Evolutionary conservation across 2,888 invertebrate genomes (phyloP), one percentile per base, ranked within the genome.

Genomic region (Drosophila nr. fundita): DNA sequence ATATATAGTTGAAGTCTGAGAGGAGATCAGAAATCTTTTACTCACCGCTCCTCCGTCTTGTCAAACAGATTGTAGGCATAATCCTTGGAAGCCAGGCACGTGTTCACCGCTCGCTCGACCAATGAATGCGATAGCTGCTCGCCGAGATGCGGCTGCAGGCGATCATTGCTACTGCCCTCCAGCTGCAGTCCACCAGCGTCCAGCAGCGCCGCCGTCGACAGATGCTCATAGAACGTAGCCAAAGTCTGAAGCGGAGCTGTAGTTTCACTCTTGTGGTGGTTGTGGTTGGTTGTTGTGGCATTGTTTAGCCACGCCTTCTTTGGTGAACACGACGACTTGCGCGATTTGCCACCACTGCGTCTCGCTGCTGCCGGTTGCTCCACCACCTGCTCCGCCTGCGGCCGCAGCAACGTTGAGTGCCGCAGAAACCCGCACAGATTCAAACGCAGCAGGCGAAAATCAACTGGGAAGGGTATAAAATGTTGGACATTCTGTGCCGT

Each of bases 151-250:
- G 83, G 83, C 68, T 86, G 77, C 60, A 92, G 65, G 0, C 91
- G 80, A 83, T 92, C 93, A 6, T 82, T 75, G 24, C 74, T 2
- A 10, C 75, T 18, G 1, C 15, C 40, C 40, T 57, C 42, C 42
- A 30, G 70, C 36, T 87, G 78, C 24, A 52, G 30, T 36, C 73
- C 13, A 15, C 71, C n/a, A 8, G 69, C 66, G 30, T 83, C 84
- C 68, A 92, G 73, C 71, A 91, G 94, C 83, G 90, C 93, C 82
- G 91, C 93, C 79, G 81, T 84, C 73, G 82, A 92, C 45, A 92
- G 68, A 68, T 91, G 91, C 57, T 93, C 92, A 67, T 93, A 93
- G 66, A 94, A 93, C n/a, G 93, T 54, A 58, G 94, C 94, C 58
- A 95, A 75, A 15, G 91, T 90, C 76, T 94, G 93, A 57, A 94